Evolutionary conservation across 2,888 invertebrate genomes (phyloP).

Genomic region (Mamestra brassicae): DNA sequence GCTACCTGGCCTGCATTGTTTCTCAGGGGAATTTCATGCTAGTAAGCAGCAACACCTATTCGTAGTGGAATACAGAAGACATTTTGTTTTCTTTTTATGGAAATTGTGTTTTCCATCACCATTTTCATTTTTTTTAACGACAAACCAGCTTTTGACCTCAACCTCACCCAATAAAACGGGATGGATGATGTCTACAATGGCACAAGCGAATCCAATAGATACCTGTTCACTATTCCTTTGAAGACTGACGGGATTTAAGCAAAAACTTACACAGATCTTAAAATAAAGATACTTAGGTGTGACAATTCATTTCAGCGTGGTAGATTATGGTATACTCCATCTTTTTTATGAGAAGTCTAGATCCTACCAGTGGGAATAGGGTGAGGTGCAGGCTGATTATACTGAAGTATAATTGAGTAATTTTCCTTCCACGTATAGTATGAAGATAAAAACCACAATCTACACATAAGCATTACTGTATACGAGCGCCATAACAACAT

Average conservation of each 20-base stretch:
- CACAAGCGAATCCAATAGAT: neutral
- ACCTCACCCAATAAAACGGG: too few relatives aligned
- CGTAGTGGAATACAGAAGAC: neutral
- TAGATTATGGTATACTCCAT: too few relatives aligned
- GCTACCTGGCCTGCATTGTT: conserved; percentile 1
- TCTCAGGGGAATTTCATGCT: neutral
- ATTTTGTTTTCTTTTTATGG: too few relatives aligned
- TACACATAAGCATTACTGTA: conserved; percentile 11
- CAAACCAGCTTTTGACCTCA: too few relatives aligned
- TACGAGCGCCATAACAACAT: conserved; percentile 38
- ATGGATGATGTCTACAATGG: too few relatives aligned
- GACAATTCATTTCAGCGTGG: too few relatives aligned
- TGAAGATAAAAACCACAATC: conserved; percentile 33
- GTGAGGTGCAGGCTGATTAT: neutral
- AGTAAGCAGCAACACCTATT: neutral
- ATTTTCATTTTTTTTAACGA: too few relatives aligned
- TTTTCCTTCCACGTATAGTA: neutral
- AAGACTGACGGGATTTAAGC: neutral
- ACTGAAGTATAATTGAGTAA: neutral
- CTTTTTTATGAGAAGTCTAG: neutral
- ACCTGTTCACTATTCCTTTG: neutral
- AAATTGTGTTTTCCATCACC: neutral
- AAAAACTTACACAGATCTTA: too few relatives aligned
- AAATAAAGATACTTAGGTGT: too few relatives aligned
- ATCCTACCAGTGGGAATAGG: neutral